Evolutionary conservation across 2,888 invertebrate genomes (phyloP), one percentile per base, ranked within the genome.

Genomic region (Encarsia formosa): DNA sequence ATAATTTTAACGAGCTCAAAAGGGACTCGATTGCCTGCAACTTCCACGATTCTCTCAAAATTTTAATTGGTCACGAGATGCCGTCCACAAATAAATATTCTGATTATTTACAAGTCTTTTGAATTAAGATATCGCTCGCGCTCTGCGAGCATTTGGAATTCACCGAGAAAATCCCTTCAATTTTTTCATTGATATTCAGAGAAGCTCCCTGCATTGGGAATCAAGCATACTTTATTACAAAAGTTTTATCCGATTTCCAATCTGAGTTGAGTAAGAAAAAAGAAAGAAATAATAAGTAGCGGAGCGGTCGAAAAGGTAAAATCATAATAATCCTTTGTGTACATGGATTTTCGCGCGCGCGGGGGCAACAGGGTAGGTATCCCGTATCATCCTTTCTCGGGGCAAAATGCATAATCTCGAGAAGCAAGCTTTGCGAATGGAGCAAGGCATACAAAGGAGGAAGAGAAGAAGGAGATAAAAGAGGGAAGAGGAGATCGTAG

Each of bases 1-100:
- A 70, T 70, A 67, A 69, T 70, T 69, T 70, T 69, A 70, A 70
- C 68, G 69, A 70, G 68, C 63, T 58, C 47, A 43, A 50, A 54
- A 49, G 51, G 39, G 41, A 23, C 19, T 38, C 23, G 24, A 32
- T 26, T 43, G 29, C 37, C 22, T 16, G 37, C 26, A 24, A 39
- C 34, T 42, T 38, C 42, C 18, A 24, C 18, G 52, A 35, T 38
- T 59, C 61, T 57, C 57, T 20, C 59, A 60, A n/a, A 64, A 62
- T 64, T 65, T 67, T 67, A 67, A 68, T 68, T 67, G 67, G 65
- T 63, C 57, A 60, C 65, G 64, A 65, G 66, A 22, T 18, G 2
- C 38, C 20, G 8, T 15, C n/a, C 32, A 11, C 35, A 20, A 16
- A 24, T 32, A 22, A 35, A 32, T 44, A 44, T 35, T 22, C 26